Percentiles rank a stretch among this genome's conserved stretches.
Evolutionary conservation across 2,888 invertebrate species (phyloP).

Genomic region (Ectemnius cavifrons): DNA sequence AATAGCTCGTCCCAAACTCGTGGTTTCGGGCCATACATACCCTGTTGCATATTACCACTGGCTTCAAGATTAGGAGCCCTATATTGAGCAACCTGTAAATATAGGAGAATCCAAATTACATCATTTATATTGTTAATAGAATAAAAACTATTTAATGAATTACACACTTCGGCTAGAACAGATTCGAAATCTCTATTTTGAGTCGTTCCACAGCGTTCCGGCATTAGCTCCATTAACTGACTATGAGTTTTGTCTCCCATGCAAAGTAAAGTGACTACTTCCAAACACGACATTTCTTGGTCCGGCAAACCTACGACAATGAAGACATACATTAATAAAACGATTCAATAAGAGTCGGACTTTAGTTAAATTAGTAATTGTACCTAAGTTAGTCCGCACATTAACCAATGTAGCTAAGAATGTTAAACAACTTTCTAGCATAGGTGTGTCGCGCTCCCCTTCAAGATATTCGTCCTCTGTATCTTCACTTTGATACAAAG

Average conservation of each 20-base stretch:
- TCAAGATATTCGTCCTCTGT: constrained; percentile 82
- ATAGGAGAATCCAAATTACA: constrained; percentile 15
- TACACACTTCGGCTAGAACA: constrained; percentile 86
- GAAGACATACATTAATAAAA: neutral
- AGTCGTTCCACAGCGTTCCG: constrained; percentile 95
- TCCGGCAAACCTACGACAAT: constrained; percentile 80
- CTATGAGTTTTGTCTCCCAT: constrained; percentile 98
- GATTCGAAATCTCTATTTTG: constrained; percentile 93
- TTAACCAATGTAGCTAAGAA: constrained; percentile 94
- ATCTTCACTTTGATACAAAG: constrained; percentile 81
- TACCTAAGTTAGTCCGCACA: constrained; percentile 92
- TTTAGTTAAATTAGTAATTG: constrained; percentile 3
- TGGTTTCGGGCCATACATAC: constrained; percentile 91
- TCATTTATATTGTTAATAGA: neutral
- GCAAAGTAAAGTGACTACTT: constrained; percentile 95
- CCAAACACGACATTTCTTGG: constrained; percentile 86
- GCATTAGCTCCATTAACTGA: constrained; percentile 96
- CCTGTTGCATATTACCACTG: constrained; percentile 86
- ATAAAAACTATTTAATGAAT: constrained; percentile 5
- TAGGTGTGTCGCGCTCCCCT: constrained; percentile 90
- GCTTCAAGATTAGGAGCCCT: constrained; percentile 93
- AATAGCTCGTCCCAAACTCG: constrained; percentile 95
- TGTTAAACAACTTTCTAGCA: constrained; percentile 95
- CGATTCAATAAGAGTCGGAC: neutral
- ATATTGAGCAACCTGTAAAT: constrained; percentile 87